A percentile compares a stretch with the other conserved stretches of the same genome.
These are phyloP conservation scores for Notolabrus celidotus DNA, from an alignment of 2,797 vertebrate species.

Conservation along the genomic window DNA sequence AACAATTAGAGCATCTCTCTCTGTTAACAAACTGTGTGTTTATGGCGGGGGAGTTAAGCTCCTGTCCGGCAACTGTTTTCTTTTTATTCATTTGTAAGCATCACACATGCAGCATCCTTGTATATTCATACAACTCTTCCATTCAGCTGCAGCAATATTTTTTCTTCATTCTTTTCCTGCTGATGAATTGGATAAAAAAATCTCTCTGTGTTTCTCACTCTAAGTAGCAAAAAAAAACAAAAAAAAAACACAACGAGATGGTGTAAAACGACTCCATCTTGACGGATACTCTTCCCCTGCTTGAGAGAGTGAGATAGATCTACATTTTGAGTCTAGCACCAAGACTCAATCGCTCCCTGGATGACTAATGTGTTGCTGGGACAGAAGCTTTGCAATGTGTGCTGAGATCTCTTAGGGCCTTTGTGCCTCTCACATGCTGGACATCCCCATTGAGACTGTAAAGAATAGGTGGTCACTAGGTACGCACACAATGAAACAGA, in stretches of 20 bases:
- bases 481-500: slow-evolving; percentile 88
- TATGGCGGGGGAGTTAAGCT: slow-evolving; percentile 40
- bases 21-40: slow-evolving; percentile 32
- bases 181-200: slow-evolving; percentile 63
- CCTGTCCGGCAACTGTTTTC: slow-evolving; percentile 57
- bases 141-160: slow-evolving; percentile 37
- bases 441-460: slow-evolving; percentile 88
- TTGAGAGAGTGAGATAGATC: slow-evolving; percentile 68
- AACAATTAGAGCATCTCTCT: slow-evolving; percentile 44
- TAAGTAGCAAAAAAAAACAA: slow-evolving; percentile 38
- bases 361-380: slow-evolving; percentile 88
- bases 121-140: slow-evolving; percentile 46
- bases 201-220: slow-evolving; percentile 43
- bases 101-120: slow-evolving; percentile 40
- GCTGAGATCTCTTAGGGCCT: slow-evolving; percentile 80
- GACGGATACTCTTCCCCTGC: slow-evolving; percentile 47
- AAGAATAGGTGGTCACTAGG: slow-evolving; percentile 92
- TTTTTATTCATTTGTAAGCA: slow-evolving; percentile 50
- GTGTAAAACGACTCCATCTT: slow-evolving; percentile 49
- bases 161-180: background rate
- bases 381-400: slow-evolving; percentile 87
- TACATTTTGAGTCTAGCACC: slow-evolving; percentile 65
- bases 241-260: slow-evolving; percentile 63
- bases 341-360: slow-evolving; percentile 62
- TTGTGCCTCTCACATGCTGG: slow-evolving; percentile 87